Percentiles rank a stretch among this genome's conserved stretches.
Conservation (phyloP, 2,797 vertebrate genomes). For the Heteromormyrus szaboi region DNA sequence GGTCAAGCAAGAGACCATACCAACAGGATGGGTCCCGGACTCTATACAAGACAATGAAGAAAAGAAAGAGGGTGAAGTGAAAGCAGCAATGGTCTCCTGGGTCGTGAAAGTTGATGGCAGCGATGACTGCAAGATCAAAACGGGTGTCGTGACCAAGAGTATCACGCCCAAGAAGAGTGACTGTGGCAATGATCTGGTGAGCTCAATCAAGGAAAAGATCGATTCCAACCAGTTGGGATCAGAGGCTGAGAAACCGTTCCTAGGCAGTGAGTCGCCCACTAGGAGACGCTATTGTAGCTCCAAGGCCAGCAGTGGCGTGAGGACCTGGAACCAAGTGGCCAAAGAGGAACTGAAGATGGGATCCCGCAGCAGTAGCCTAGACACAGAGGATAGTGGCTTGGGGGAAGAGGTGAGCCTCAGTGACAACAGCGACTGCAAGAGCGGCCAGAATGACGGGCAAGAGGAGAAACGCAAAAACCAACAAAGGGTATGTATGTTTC, state of each 20-base stretch:
- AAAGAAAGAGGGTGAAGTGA: constrained; percentile 24
- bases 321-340: constrained; percentile 39
- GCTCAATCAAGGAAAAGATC: constrained; percentile 54
- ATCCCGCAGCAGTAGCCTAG: constrained; percentile 57
- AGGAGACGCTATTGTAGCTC: constrained; percentile 51
- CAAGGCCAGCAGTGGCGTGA: constrained; percentile 26
- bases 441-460: constrained; percentile 32
- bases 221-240: constrained; percentile 43
- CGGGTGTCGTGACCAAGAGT: constrained; percentile 42
- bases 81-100: constrained; percentile 22
- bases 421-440: constrained; percentile 44
- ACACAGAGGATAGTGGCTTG: constrained; percentile 62
- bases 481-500: constrained; percentile 53
- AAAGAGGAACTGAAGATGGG: constrained; percentile 47
- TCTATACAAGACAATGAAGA: constrained; percentile 43
- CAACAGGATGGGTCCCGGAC: constrained; percentile 59
- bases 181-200: constrained; percentile 48
- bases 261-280: constrained; percentile 61
- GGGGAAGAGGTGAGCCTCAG: constrained; percentile 56
- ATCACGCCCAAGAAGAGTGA: constrained; percentile 47
- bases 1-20: constrained; percentile 53
- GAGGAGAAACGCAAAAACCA: constrained; percentile 38
- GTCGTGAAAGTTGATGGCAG: constrained; percentile 27
- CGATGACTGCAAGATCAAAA: constrained; percentile 46
- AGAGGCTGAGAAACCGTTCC: constrained; percentile 41